Percentiles rank a stretch among this genome's conserved stretches.
Evolutionary conservation across 2,113 vertebrate species (phyloP).

Genomic region (Spermophilus dauricus): DNA sequence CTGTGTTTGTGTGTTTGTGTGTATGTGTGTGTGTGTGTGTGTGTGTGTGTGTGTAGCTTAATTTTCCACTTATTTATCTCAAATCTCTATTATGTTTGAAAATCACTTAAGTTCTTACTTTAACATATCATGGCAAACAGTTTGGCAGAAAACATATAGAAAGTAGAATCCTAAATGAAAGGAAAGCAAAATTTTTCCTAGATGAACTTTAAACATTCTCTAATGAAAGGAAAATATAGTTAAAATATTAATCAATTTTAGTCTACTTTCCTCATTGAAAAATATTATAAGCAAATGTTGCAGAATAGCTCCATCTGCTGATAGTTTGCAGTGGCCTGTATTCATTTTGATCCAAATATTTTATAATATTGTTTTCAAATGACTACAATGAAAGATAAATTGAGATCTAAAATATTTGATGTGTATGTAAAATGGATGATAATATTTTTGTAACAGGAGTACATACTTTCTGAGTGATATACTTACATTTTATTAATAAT

Average conservation of each 20-base stretch:
- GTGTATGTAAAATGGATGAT: neutral
- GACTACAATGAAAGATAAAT: conserved; percentile 55
- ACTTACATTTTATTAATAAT: neutral
- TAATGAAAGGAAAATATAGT: conserved; percentile 62
- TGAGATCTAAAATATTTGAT: neutral
- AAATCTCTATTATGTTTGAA: conserved; percentile 3
- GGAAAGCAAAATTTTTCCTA: conserved; percentile 69
- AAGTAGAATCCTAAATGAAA: neutral
- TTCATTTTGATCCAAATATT: conserved; percentile 77
- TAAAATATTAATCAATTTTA: conserved; percentile 64
- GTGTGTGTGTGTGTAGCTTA: neutral
- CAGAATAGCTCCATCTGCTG: conserved; percentile 87
- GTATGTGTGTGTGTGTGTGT: neutral
- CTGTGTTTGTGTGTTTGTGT: neutral
- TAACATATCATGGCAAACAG: neutral
- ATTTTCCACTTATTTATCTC: neutral
- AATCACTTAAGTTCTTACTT: neutral
- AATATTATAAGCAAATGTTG: conserved; percentile 64
- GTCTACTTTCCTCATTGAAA: conserved; percentile 66
- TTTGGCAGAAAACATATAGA: neutral
- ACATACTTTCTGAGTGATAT: neutral
- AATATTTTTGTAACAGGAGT: neutral
- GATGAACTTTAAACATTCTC: conserved; percentile 63
- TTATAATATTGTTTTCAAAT: neutral
- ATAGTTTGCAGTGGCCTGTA: conserved; percentile 73